Evolutionary conservation across 2,797 vertebrate genomes (phyloP), one percentile per base, ranked within the genome.

Genomic region (Protosalanx chinensis): DNA sequence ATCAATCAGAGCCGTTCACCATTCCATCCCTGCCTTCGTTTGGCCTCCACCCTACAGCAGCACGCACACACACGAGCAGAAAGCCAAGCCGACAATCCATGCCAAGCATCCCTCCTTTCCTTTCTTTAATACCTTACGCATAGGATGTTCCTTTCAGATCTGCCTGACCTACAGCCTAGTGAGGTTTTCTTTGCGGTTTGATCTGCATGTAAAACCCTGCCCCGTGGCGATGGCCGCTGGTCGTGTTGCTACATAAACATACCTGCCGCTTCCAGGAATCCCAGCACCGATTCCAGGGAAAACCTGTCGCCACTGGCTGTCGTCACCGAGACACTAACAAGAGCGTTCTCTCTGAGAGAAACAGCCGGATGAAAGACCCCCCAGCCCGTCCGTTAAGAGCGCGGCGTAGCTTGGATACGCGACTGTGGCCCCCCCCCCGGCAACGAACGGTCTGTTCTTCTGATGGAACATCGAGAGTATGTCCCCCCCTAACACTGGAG

Each of bases 291-390:
- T 67, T 71, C 57, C 15, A 41, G 46, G 41, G 64, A 67, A 63
- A 13, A 27, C 23, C 23, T 53, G 46, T 7, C 23, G 59, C 1
- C 57, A 10, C 51, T 3, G 27, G 61, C 77, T 70, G 23, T 74
- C 23, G 75, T 70, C 46, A 72, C 46, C 64, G 15, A 64, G 57
- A 57, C 67, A 56, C 46, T 30, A 32, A 53, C 65, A 33, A 15
- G 30, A 18, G 5, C 67, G 1, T n/a, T n/a, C 29, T 7, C 32
- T 67, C 33, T 4, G 6, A 6, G 20, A 20, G 53, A 58, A 58
- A 76, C 76, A 77, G 74, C 60, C 30, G 68, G 60, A 77, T 75
- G 33, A 82, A 79, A 85, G 72, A 62, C 70, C 67, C 67, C 23
- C 58, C 4, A 10, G 77, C 62, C 78, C 73, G 74, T 77, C 74